phyloP scores from a whole-genome alignment of 2,113 vertebrate genomes.

The Nothobranchius furzeri region DNA sequence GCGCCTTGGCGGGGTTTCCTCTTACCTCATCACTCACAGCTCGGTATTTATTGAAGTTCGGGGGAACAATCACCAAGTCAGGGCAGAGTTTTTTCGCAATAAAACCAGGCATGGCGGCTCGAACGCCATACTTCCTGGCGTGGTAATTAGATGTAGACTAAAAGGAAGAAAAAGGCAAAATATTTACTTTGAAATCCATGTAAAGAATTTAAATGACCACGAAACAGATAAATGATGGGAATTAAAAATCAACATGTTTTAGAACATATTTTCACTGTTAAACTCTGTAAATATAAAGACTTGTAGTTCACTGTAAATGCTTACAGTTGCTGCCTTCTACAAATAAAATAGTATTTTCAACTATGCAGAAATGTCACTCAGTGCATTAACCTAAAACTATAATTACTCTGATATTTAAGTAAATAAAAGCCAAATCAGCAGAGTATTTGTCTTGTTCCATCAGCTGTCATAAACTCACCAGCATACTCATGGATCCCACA shows the following conservation, averaged over 20 bases:
- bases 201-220: background rate
- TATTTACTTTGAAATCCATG: background rate
- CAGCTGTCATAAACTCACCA: slow-evolving; percentile 79
- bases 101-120: slow-evolving; percentile 98
- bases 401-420: too few species aligned
- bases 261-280: background rate
- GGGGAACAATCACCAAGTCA: slow-evolving; percentile 87
- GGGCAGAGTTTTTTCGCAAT: slow-evolving; percentile 97
- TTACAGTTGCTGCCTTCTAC: background rate
- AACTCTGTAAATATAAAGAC: background rate
- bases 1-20: background rate
- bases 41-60: slow-evolving; percentile 92
- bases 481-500: slow-evolving; percentile 94
- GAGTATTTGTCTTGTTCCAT: background rate
- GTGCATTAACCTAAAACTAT: background rate
- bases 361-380: background rate
- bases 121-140: slow-evolving; percentile 93
- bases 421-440: too few species aligned
- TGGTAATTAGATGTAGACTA: slow-evolving; percentile 97
- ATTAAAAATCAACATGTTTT: background rate
- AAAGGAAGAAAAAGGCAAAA: slow-evolving; percentile 11
- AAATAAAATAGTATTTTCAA: background rate
- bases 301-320: background rate
- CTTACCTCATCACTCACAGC: slow-evolving; percentile 91
- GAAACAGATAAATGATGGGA: background rate